Evolutionary conservation across 1,140 invertebrate genomes (phyloP).

Genomic region (Brachionus sp.): DNA sequence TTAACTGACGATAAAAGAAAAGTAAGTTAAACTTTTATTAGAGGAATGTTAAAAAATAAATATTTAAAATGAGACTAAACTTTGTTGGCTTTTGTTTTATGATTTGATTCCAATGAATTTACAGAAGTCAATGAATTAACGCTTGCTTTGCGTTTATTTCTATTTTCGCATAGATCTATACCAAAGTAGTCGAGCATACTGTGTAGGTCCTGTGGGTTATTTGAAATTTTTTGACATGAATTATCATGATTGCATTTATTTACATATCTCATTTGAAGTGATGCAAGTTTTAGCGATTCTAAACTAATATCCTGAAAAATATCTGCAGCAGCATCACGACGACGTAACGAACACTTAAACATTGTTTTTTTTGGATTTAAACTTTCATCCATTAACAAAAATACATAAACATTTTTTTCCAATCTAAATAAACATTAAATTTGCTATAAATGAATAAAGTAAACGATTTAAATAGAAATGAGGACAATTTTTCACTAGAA

Average conservation of each 20-base stretch:
- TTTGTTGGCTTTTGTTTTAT: slow-evolving; percentile 22
- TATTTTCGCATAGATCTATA: background rate
- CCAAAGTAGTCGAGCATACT: background rate
- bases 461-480: too few relatives aligned
- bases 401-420: background rate
- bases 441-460: too few relatives aligned
- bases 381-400: slow-evolving; percentile 8
- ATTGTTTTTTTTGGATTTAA: background rate
- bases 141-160: slow-evolving; percentile 26
- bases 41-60: background rate
- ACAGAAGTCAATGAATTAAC: background rate
- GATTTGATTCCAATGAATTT: background rate
- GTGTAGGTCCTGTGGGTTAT: background rate
- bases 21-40: slow-evolving; percentile 25
- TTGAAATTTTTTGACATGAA: background rate
- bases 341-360: background rate
- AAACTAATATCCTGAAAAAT: background rate
- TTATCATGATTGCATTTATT: background rate
- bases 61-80: background rate
- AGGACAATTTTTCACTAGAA: background rate
- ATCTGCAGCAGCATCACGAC: background rate
- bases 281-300: background rate
- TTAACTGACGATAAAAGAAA: slow-evolving; percentile 54
- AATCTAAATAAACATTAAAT: background rate
- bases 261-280: background rate